phyloP scores from a whole-genome alignment of 2,113 vertebrate genomes.

The Etheostoma cragini region DNA sequence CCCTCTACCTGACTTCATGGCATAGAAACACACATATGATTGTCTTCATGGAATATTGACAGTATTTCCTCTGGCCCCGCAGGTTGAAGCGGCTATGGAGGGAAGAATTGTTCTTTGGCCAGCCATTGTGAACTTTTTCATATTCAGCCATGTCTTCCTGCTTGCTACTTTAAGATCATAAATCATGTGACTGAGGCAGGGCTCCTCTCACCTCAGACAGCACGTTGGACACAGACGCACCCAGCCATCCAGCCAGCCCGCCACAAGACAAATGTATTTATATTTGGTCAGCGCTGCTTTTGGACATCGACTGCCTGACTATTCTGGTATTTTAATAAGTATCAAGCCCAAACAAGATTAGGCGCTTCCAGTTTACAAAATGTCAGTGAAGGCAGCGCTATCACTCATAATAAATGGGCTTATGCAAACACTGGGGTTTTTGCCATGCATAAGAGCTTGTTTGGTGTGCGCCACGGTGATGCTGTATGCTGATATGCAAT shows the following conservation, averaged over 20 bases:
- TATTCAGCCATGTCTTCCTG: constrained; percentile 59
- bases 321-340: constrained; percentile 88
- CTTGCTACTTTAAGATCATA: constrained; percentile 72
- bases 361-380: constrained; percentile 86
- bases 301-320: constrained; percentile 79
- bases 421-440: constrained; percentile 85
- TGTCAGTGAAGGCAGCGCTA: constrained; percentile 86
- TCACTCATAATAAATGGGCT: constrained; percentile 89
- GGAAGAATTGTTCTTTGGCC: constrained; percentile 28
- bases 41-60: constrained; percentile 60
- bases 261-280: constrained; percentile 88
- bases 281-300: constrained; percentile 78
- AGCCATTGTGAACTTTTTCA: constrained; percentile 64
- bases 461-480: constrained; percentile 81
- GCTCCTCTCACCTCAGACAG: constrained; percentile 80
- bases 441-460: constrained; percentile 85
- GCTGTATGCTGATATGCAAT: constrained; percentile 88
- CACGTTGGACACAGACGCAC: constrained; percentile 64
- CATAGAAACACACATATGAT: constrained; percentile 57
- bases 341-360: constrained; percentile 88
- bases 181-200: constrained; percentile 82
- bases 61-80: constrained; percentile 30
- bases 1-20: constrained; percentile 46
- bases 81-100: constrained; percentile 30
- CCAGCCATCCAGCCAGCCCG: constrained; percentile 60